A percentile compares a stretch with the other conserved stretches of the same genome.
These are phyloP conservation scores for Rhinophrynus dorsalis DNA, from an alignment of 2,797 vertebrate species.

Conservation along the genomic window DNA sequence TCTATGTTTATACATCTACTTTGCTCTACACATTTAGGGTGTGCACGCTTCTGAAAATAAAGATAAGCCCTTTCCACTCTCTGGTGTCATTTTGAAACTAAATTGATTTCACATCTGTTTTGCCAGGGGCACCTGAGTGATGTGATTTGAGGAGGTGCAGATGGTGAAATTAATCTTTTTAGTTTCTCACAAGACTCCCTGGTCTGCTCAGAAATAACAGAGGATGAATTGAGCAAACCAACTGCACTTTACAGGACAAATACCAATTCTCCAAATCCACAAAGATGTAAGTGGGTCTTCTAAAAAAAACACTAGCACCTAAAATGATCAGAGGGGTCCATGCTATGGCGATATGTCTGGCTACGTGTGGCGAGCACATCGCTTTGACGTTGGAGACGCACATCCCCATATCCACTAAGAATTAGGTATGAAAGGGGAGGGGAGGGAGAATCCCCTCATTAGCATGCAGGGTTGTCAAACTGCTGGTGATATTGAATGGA, in stretches of 20 bases:
- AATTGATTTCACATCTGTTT: constrained; percentile 30
- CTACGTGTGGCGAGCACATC: too few species aligned
- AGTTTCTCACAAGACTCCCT: background rate
- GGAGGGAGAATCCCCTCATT: too few species aligned
- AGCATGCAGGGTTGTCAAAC: too few species aligned
- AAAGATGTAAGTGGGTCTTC: background rate
- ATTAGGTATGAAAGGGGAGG: too few species aligned
- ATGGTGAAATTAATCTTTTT: constrained; percentile 14
- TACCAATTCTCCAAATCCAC: too few species aligned
- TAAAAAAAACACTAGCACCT: background rate
- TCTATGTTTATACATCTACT: background rate
- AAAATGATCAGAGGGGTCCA: too few species aligned
- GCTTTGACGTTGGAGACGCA: too few species aligned
- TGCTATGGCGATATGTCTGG: background rate
- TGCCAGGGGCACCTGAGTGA: background rate
- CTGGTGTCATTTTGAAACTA: constrained; percentile 1
- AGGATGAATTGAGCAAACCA: background rate
- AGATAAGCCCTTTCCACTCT: background rate
- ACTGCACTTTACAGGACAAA: too few species aligned
- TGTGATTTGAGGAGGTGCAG: background rate
- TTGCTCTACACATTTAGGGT: constrained; percentile 16
- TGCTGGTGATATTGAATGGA: too few species aligned
- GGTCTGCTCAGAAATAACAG: background rate
- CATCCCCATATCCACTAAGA: too few species aligned
- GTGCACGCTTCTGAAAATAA: background rate